Evolutionary conservation across 2,888 invertebrate species (phyloP), one percentile per base, ranked within the genome.

Genomic region (Lasioglossum figueresi): DNA sequence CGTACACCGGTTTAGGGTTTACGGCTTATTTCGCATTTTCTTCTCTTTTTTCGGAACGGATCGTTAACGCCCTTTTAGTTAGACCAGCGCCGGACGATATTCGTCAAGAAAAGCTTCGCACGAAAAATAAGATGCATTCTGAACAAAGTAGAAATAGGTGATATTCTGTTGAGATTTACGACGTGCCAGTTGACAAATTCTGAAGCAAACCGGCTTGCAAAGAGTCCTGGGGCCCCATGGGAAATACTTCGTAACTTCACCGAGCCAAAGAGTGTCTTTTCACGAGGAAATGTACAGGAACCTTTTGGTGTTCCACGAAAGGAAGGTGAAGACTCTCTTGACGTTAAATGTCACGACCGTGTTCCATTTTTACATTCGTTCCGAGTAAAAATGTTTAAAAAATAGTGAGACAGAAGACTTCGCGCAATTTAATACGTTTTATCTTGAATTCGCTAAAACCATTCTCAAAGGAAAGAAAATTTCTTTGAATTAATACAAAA

Each of bases 401-500:
- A n/a, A 12, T n/a, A 0, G 0, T 0, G n/a, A 56, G n/a, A 12
- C 56, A n/a, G 12, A 4, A 10, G 56, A 10, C 56, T 0, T 6
- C 1, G n/a, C n/a, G 8, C 1, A n/a, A n/a, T 56, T 56, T n/a
- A 56, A n/a, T 12, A 56, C 10, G 12, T 4, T 56, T 56, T 56
- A 56, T n/a, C 56, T n/a, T n/a, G 3, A n/a, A n/a, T n/a, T 56
- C 8, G 0, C 4, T 56, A 0, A n/a, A 52, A 10, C 3, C 23
- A 23, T 52, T 52, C 52, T 23, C 52, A 52, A 52, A 52, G 52
- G 52, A 2, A 8, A 23, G 52, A 23, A 52, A 3, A 52, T 52
- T 23, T 23, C 52, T 56, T n/a, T 10, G 16, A 16, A 45, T 16
- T 45, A 56, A n/a, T 56, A 4, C 12, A 56, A 56, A 10, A 1